Conservation (phyloP, 1,140 invertebrate genomes). For the Delia radicum region DNA sequence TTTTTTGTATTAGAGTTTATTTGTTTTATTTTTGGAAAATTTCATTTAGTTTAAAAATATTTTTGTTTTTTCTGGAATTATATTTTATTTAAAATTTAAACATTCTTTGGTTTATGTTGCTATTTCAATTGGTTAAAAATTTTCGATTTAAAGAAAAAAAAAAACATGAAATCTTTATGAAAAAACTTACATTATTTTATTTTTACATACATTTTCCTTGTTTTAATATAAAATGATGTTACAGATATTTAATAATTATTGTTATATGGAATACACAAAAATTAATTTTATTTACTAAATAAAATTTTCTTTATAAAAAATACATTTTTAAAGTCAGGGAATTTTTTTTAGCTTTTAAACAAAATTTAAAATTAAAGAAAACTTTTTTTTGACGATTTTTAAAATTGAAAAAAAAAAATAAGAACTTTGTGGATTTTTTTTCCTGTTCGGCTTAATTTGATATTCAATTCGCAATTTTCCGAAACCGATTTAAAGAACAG, state of each 20-base stretch:
- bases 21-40: background rate
- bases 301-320: background rate
- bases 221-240: no score
- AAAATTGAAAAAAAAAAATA: background rate
- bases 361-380: background rate
- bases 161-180: no score
- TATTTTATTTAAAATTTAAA: background rate
- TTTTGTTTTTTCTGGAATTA: background rate
- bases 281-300: background rate
- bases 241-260: no score
- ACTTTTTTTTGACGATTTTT: background rate
- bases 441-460: no score
- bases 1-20: background rate
- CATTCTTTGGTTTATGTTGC: background rate
- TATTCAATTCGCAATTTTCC: no score
- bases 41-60: background rate
- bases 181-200: no score
- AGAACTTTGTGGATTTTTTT: background rate
- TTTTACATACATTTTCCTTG: no score
- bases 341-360: background rate
- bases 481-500: no score
- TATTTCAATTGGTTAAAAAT: background rate
- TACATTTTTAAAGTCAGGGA: background rate
- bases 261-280: no score
- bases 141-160: background rate